phyloP scores from a whole-genome alignment of 2,797 vertebrate genomes.

The Catamblyrhynchus diadema region DNA sequence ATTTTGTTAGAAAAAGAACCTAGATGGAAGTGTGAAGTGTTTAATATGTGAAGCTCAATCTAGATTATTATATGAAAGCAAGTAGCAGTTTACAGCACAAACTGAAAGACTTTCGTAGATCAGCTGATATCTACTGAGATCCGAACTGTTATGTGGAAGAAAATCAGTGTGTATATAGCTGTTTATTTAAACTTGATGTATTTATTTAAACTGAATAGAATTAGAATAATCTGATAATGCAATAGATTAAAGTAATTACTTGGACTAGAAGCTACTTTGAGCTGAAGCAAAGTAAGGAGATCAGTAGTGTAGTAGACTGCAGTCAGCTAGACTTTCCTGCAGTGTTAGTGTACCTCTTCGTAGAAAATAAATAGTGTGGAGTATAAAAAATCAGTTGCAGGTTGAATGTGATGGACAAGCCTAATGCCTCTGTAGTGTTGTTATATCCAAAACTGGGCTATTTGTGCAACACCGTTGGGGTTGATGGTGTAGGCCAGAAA shows the following conservation, averaged over 20 bases:
- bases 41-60: neutral
- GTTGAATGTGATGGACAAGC: neutral
- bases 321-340: neutral
- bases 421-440: neutral
- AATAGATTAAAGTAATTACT: neutral
- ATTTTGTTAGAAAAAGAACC: neutral
- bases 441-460: neutral
- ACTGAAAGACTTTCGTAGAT: neutral
- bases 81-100: neutral
- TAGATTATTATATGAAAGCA: neutral
- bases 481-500: neutral
- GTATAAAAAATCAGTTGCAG: neutral
- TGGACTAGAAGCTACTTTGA: neutral
- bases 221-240: neutral
- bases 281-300: neutral
- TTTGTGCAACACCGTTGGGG: neutral
- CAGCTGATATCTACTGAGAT: neutral
- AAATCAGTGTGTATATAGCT: neutral
- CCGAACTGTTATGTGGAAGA: neutral
- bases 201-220: neutral
- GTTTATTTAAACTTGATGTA: neutral
- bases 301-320: neutral
- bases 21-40: neutral
- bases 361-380: neutral
- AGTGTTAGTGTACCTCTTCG: neutral